A percentile compares a stretch with the other conserved stretches of the same genome.
Conservation (phyloP, 2,113 vertebrate species). For the Malurus melanocephalus region DNA sequence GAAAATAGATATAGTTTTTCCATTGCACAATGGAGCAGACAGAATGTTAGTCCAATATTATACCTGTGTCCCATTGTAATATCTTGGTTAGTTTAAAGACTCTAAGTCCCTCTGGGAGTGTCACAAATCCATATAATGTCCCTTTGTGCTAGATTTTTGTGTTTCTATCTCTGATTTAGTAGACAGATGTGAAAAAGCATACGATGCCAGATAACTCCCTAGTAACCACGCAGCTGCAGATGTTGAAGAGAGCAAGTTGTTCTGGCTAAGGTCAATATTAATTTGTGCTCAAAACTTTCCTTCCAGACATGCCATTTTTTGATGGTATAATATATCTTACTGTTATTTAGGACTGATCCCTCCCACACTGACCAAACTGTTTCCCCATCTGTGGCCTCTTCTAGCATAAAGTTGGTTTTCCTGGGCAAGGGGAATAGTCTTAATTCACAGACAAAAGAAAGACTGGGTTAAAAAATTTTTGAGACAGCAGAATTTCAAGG, state of each 20-base stretch:
- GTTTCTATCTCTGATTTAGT: slow-evolving; percentile 52
- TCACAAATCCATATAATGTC: slow-evolving; percentile 27
- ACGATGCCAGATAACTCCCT: slow-evolving; percentile 44
- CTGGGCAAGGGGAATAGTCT: slow-evolving; percentile 17
- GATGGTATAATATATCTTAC: slow-evolving; percentile 50
- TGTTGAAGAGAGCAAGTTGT: slow-evolving; percentile 23
- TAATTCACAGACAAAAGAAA: slow-evolving; percentile 41
- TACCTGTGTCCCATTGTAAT: background rate
- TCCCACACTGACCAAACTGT: slow-evolving; percentile 36
- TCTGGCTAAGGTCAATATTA: slow-evolving; percentile 34
- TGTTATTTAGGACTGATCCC: slow-evolving; percentile 37
- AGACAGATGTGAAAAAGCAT: slow-evolving; percentile 59
- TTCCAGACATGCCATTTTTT: slow-evolving; percentile 51
- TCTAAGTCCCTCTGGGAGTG: slow-evolving; percentile 18
- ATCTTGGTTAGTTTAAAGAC: slow-evolving; percentile 15
- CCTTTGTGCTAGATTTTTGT: slow-evolving; percentile 10
- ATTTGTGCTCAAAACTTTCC: slow-evolving; percentile 40
- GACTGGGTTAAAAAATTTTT: background rate
- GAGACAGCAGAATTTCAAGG: slow-evolving; percentile 24
- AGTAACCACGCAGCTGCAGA: slow-evolving; percentile 65
- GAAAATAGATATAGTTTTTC: background rate
- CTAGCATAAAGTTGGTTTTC: slow-evolving; percentile 16
- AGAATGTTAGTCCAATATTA: background rate
- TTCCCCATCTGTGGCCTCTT: slow-evolving; percentile 43
- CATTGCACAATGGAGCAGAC: background rate